Conservation (phyloP, 2,113 vertebrate genomes). For the Ptilorrhoa leucosticta region DNA sequence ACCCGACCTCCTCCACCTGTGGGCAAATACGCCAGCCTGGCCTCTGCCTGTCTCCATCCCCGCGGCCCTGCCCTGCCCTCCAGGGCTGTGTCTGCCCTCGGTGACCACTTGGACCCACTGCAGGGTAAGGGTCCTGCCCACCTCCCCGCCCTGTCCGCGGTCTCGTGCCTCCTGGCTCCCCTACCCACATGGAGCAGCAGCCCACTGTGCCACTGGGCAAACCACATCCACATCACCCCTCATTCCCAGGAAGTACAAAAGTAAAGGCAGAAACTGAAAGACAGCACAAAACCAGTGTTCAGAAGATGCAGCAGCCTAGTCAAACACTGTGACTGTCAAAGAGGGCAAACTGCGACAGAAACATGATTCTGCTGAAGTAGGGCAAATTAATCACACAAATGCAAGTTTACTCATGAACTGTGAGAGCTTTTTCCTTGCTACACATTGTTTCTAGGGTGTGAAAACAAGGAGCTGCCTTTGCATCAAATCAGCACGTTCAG, state of each 20-base stretch:
- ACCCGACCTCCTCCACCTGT: background rate
- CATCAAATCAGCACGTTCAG: background rate
- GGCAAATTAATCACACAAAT: background rate
- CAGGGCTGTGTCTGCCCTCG: background rate
- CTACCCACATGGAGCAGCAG: background rate
- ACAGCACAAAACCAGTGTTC: background rate
- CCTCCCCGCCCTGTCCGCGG: background rate
- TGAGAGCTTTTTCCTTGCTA: background rate
- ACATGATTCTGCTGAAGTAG: background rate
- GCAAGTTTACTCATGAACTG: background rate
- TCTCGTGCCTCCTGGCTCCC: background rate
- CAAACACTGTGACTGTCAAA: background rate
- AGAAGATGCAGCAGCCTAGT: background rate
- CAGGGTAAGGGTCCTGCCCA: background rate
- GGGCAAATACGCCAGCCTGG: background rate
- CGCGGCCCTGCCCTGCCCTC: background rate
- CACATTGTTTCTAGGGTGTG: background rate
- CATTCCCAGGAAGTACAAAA: fast-evolving
- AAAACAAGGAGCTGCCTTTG: background rate
- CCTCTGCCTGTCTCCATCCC: background rate
- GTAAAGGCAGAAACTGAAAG: background rate
- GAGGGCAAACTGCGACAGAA: background rate
- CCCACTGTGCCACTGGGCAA: background rate
- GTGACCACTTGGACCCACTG: fast-evolving
- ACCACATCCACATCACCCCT: fast-evolving